Evolutionary conservation across 1,140 invertebrate species (phyloP), one percentile per base, ranked within the genome.

Genomic region (Drosophila aff.): DNA sequence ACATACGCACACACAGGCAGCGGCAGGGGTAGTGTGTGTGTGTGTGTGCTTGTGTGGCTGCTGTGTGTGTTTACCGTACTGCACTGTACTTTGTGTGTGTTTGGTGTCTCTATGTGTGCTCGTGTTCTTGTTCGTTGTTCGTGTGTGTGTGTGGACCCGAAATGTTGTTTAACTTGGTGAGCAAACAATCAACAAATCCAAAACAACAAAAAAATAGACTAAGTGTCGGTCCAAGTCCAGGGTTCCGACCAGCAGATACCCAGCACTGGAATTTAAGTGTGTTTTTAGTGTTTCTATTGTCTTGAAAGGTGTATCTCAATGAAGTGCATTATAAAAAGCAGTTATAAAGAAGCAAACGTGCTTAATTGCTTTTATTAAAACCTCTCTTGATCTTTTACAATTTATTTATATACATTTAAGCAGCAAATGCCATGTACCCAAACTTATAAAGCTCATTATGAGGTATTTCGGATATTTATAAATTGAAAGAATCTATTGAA

Each of bases 1-100:
- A 81, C 69, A 78, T 79, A 87, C 64, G 85, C 62, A 81, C 64
- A 79, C 57, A 79, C 44, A 77, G 66, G 49, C 74, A 79, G 76
- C 41, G 36, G n/a, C n/a, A n/a, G 38, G 47, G 61, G 21, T 21
- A 21, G 23, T 47, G 31, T 31, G 44, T 21, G 31, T 43, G 36
- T 43, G 28, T 79, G 38, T 63, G 49, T 59, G 33, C n/a, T 18
- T 21, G 40, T 69, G 49, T 74, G 47, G 47, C 40, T 46, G 65
- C 58, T 47, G 16, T 53, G 33, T 52, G 57, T 59, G 40, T 55
- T 36, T 63, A 63, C 40, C 55, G 36, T 28, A 65, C 52, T 76
- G 43, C 60, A 58, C 53, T 38, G 59, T 75, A 58, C 50, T 63
- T 44, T 52, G n/a, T 57, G 55, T 57, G 55, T 58, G 23, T 46